These are phyloP conservation scores for Wasmannia auropunctata DNA, from an alignment of 1,140 invertebrate genomes.

Conservation along the genomic window DNA sequence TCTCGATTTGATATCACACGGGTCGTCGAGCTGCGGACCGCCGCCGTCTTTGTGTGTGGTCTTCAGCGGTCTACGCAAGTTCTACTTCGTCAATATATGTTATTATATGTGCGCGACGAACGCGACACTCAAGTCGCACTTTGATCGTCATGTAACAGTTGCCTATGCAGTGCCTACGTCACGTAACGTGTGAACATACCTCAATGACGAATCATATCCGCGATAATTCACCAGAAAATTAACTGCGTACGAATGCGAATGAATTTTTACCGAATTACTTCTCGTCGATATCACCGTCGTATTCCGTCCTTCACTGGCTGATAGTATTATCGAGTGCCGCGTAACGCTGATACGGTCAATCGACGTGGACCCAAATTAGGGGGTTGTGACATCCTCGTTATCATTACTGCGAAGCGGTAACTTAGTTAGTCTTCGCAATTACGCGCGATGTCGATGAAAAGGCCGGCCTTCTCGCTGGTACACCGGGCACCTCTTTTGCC, in stretches of 20 bases:
- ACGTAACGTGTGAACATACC: no score
- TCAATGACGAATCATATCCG: neutral
- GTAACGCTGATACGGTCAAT: constrained; percentile 47
- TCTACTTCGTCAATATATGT: neutral
- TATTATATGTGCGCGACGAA: no score
- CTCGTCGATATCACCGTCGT: neutral
- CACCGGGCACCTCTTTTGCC: constrained; percentile 55
- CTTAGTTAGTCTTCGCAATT: constrained; percentile 75
- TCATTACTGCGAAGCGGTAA: constrained; percentile 67
- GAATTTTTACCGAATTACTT: neutral
- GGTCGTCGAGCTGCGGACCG: neutral
- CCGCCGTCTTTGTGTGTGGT: neutral
- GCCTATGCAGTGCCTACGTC: neutral
- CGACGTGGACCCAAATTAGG: constrained; percentile 66
- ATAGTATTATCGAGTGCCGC: constrained; percentile 32
- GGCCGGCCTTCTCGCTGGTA: constrained; percentile 26
- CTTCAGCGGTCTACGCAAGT: neutral
- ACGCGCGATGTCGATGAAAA: constrained; percentile 66
- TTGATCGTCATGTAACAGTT: neutral
- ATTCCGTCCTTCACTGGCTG: neutral
- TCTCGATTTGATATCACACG: neutral
- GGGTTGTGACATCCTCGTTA: constrained; percentile 72
- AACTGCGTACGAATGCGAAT: neutral
- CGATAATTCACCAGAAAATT: neutral
- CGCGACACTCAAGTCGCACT: neutral